Evolutionary conservation across 2,113 vertebrate species (phyloP).

Genomic region (Pedionomus torquatus): DNA sequence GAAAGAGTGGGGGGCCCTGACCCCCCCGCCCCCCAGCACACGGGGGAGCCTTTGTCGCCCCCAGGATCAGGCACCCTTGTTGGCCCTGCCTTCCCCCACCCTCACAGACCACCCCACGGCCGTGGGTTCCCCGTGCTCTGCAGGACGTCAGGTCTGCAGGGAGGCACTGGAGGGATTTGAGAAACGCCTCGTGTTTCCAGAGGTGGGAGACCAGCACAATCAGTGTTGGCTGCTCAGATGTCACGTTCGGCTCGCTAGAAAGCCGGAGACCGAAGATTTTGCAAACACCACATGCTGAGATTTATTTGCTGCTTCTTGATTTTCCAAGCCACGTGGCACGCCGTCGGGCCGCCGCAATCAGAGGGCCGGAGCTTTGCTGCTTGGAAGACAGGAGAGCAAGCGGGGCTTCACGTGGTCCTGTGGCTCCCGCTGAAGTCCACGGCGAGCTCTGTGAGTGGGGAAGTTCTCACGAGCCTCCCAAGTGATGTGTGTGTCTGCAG

Average conservation of each 20-base stretch:
- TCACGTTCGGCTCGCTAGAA: background rate
- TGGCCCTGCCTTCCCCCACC: background rate
- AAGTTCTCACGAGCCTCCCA: background rate
- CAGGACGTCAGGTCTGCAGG: background rate
- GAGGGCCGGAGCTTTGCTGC: background rate
- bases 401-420: accelerated
- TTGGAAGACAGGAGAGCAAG: background rate
- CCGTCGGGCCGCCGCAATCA: background rate
- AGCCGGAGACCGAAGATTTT: background rate
- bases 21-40: background rate
- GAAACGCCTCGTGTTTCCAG: background rate
- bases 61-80: background rate
- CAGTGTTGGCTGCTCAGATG: background rate
- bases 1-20: background rate
- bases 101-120: accelerated
- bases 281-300: background rate
- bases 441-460: background rate
- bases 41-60: background rate
- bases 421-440: background rate
- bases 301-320: background rate
- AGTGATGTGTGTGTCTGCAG: background rate
- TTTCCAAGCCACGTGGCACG: background rate
- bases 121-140: background rate
- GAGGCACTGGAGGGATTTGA: background rate
- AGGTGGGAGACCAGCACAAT: background rate